These are phyloP conservation scores for Meloe dianella DNA, from an alignment of 2,888 invertebrate genomes.

Conservation along the genomic window DNA sequence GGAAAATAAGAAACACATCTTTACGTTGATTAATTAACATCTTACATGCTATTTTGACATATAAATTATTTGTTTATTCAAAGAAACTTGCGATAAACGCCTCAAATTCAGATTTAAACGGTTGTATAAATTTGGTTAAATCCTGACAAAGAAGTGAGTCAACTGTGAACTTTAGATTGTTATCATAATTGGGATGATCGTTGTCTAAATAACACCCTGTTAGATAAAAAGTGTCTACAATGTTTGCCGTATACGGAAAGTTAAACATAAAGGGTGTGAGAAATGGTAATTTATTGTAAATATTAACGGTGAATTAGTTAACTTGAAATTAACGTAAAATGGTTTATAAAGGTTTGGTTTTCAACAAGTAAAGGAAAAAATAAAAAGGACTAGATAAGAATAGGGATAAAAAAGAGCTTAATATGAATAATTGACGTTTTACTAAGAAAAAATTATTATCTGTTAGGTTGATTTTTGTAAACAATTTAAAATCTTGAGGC, in stretches of 20 bases:
- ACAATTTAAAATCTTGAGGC: neutral
- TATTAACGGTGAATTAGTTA: neutral
- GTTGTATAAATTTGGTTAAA: conserved; percentile 6
- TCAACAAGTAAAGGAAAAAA: neutral
- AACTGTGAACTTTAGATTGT: conserved; percentile 30
- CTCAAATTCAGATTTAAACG: no score
- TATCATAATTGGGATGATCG: conserved; percentile 33
- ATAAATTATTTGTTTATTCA: neutral
- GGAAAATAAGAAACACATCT: no score
- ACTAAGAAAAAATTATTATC: neutral
- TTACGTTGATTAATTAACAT: no score
- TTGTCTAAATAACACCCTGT: conserved; percentile 31
- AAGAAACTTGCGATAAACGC: neutral
- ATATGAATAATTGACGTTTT: neutral
- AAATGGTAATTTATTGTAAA: conserved; percentile 9
- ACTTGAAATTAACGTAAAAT: neutral
- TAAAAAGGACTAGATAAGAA: neutral
- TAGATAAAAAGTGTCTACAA: conserved; percentile 32
- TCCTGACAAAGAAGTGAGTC: neutral
- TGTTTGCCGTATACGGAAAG: conserved; percentile 26
- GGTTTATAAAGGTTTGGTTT: neutral
- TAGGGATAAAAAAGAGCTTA: neutral
- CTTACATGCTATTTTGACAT: no score
- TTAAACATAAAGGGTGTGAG: conserved; percentile 21
- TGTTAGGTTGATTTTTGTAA: neutral